phyloP scores from a whole-genome alignment of 64 coral and sea anemone genomes.

The Stylophora pistillata region DNA sequence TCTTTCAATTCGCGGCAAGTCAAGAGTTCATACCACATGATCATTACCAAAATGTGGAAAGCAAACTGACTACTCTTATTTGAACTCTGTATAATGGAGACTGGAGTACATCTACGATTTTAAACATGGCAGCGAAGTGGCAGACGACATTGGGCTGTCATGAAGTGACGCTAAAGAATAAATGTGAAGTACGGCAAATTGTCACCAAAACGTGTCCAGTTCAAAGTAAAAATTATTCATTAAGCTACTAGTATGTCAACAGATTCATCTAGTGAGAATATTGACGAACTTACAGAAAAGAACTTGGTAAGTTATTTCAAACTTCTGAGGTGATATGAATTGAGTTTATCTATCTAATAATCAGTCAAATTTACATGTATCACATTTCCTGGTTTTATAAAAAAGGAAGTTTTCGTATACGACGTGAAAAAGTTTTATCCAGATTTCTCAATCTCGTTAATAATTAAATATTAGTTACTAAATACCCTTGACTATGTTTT shows the following conservation, averaged over 20 bases:
- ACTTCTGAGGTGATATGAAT: too few relatives aligned
- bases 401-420: neutral
- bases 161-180: neutral
- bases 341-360: too few relatives aligned
- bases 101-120: neutral
- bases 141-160: neutral
- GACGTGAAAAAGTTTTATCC: too few relatives aligned
- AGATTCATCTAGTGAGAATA: neutral
- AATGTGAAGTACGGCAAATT: neutral
- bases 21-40: neutral
- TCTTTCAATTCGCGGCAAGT: neutral
- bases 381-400: neutral
- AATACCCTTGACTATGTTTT: too few relatives aligned
- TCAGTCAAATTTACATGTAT: neutral
- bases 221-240: neutral
- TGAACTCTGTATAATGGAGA: neutral
- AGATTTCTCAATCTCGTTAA: too few relatives aligned
- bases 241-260: constrained; percentile 2
- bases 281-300: neutral
- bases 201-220: neutral
- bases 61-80: neutral
- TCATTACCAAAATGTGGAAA: neutral
- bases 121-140: constrained; percentile 20
- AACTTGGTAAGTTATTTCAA: constrained; percentile 14
- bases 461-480: too few relatives aligned